Evolutionary conservation across 1,140 invertebrate genomes (phyloP).

Genomic region (Apolygus lucorum): DNA sequence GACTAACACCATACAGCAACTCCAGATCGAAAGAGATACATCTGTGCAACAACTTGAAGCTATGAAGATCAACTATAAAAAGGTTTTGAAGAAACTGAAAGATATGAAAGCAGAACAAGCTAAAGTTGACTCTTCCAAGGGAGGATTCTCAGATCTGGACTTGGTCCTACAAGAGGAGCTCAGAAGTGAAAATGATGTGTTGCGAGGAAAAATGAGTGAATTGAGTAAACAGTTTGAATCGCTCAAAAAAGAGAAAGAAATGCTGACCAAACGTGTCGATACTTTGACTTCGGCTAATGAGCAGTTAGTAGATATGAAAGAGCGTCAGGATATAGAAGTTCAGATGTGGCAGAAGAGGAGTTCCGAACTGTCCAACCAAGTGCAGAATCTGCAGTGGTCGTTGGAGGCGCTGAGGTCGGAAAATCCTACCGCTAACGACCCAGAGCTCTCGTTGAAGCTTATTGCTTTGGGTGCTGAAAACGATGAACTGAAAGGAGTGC

Average conservation of each 20-base stretch:
- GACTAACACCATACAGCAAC: conserved; percentile 26
- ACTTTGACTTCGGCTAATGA: conserved; percentile 68
- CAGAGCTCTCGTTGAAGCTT: conserved; percentile 29
- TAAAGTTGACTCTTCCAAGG: conserved; percentile 41
- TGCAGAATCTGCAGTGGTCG: conserved; percentile 38
- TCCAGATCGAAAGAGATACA: background rate
- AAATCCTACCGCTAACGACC: conserved; percentile 47
- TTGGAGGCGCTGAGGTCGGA: too few relatives aligned
- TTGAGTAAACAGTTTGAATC: conserved; percentile 47
- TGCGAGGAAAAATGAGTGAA: conserved; percentile 56
- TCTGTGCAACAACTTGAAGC: conserved; percentile 46
- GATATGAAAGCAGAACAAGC: conserved; percentile 56
- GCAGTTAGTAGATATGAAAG: conserved; percentile 64
- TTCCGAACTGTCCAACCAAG: conserved; percentile 45
- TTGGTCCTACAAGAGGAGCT: conserved; percentile 66
- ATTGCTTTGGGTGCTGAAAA: conserved; percentile 27
- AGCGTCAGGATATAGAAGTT: conserved; percentile 60
- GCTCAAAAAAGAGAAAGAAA: conserved; percentile 54
- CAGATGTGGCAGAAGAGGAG: conserved; percentile 59
- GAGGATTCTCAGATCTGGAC: conserved; percentile 54
- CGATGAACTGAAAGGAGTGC: conserved; percentile 31
- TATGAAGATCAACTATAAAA: conserved; percentile 53
- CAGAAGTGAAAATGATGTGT: conserved; percentile 50
- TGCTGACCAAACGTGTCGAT: conserved; percentile 59
- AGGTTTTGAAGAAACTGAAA: conserved; percentile 65